These are phyloP conservation scores for Clivina fossor DNA, from an alignment of 2,888 invertebrate species.

Conservation along the genomic window DNA sequence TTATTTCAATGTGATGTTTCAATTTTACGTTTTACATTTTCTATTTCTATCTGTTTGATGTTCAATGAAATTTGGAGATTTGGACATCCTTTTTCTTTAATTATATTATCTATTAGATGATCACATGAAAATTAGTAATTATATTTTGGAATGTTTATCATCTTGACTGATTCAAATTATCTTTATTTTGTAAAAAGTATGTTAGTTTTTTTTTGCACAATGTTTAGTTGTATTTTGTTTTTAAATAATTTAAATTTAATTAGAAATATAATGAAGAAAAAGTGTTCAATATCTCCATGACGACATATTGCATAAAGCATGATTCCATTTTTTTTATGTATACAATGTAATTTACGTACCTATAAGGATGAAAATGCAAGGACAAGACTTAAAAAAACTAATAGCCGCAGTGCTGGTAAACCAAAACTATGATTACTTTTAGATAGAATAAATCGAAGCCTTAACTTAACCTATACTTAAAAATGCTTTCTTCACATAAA, in stretches of 20 bases:
- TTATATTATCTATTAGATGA: too few species aligned
- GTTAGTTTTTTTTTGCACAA: too few species aligned
- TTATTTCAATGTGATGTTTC: conserved; percentile 34
- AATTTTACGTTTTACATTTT: conserved; percentile 9
- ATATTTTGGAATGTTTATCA: too few species aligned
- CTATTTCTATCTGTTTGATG: conserved; percentile 15
- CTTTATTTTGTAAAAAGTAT: too few species aligned
- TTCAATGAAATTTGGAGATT: too few species aligned
- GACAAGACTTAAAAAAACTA: conserved; percentile 31
- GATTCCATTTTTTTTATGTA: conserved; percentile 20
- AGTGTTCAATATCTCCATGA: too few species aligned
- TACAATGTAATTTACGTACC: conserved; percentile 27
- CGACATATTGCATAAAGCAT: too few species aligned
- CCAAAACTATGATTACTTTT: conserved; percentile 45
- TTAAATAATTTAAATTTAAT: too few species aligned
- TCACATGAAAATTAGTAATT: too few species aligned
- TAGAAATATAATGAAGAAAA: too few species aligned
- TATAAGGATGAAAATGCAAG: conserved; percentile 12
- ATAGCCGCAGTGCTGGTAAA: conserved; percentile 41
- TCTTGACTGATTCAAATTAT: too few species aligned
- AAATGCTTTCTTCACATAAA: conserved; percentile 41
- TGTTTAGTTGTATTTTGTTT: background rate
- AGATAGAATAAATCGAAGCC: conserved; percentile 38
- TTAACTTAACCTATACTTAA: conserved; percentile 28
- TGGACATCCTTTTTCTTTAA: too few species aligned